Base-by-base conservation (phyloP, 2,113 vertebrate genomes). In the Perccottus glenii region DNA sequence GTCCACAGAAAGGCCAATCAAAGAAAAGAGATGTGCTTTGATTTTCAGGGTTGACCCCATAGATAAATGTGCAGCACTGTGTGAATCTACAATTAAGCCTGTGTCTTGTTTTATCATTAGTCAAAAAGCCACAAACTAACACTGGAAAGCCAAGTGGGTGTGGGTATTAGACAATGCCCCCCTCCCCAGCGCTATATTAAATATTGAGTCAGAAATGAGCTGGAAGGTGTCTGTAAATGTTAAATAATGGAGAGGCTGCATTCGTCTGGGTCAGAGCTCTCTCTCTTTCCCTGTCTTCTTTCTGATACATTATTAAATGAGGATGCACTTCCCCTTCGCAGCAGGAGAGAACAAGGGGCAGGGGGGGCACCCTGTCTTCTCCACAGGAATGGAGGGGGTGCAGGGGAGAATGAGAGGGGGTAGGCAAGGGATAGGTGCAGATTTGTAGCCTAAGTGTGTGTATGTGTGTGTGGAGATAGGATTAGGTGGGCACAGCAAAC, bases 291-390 rank as follows among this genome's bases (percentile, higher is more conserved):
- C 79, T 93, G 82, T 94, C 95, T 94, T 95, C 75, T 77, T 85
- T 95, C 93, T 96, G 96, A 99, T 99, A 95, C 96, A 99, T 99
- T 98, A 99, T 98, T 99, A 94, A 98, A 94, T 96, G 93, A 96
- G 95, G 95, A 98, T 95, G 94, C 94, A 94, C 95, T 95, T 96
- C 95, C 94, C 94, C 93, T 75, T 85, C 79, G 78, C 87, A 83
- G 89, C 80, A 83, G 87, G 90, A 78, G 78, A 85, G 85, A 79
- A 89, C 81, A 82, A 82, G 85, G 88, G 82, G 81, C 75, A 85
- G 86, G 87, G 87, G 19, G 81, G 81, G 85, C 79, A 88, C 86
- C 85, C 86, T 87, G 85, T 89, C 85, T 85, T 89, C 85, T 87
- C 85, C 83, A 75, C 87, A 86, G 87, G 87, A 88, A 87, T 77